Percentiles rank a stretch among this genome's conserved stretches.
These are phyloP conservation scores for Poeciliopsis presidionis DNA, from an alignment of 2,797 vertebrate genomes.

Conservation along the genomic window DNA sequence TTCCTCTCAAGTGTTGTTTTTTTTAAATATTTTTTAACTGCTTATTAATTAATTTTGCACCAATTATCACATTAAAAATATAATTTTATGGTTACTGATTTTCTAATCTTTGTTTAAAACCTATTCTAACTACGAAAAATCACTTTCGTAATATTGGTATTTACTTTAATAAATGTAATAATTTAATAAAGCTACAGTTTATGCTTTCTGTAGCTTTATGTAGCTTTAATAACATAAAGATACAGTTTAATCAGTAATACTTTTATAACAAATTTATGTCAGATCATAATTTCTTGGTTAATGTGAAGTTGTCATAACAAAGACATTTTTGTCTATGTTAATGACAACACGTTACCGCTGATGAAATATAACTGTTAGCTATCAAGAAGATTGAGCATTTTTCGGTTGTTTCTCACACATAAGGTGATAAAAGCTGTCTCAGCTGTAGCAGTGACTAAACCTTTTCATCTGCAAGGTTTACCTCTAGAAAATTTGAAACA, in stretches of 20 bases:
- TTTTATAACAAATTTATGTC: too few species aligned
- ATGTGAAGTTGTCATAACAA: too few species aligned
- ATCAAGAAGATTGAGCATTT: not conserved
- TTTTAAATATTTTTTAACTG: not conserved
- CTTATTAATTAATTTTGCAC: not conserved
- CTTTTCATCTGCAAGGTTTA: slow-evolving; percentile 33
- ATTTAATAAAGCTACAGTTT: too few species aligned
- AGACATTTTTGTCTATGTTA: too few species aligned
- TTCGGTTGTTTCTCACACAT: not conserved
- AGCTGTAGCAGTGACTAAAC: slow-evolving; percentile 11
- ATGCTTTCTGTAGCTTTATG: too few species aligned
- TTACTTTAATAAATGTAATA: not conserved
- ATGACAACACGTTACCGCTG: not conserved
- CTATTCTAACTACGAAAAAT: not conserved
- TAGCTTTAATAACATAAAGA: too few species aligned
- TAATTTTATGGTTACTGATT: not conserved
- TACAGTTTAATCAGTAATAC: too few species aligned
- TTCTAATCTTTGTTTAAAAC: not conserved
- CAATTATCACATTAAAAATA: not conserved
- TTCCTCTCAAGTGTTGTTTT: not conserved
- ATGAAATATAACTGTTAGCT: not conserved
- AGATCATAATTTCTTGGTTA: too few species aligned
- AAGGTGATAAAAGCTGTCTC: not conserved
- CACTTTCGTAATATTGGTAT: not conserved
- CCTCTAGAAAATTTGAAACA: slow-evolving; percentile 66